These are phyloP conservation scores for Lochmaea crataegi DNA, from an alignment of 2,888 invertebrate species.

Conservation along the genomic window DNA sequence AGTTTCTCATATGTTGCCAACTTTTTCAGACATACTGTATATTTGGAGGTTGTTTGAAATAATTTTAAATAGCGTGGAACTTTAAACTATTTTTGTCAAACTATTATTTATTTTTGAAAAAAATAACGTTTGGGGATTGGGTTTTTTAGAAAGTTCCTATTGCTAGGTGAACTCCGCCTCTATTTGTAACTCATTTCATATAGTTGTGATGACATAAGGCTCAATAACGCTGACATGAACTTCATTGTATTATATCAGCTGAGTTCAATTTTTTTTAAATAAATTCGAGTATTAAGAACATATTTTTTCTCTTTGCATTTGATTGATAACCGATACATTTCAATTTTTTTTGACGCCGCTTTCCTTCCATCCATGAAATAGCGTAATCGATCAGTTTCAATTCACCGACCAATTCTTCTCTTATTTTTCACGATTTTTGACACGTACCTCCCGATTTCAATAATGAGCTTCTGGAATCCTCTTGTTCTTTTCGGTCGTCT, in stretches of 20 bases:
- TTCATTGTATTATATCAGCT: not conserved
- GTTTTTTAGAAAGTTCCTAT: no score
- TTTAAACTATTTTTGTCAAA: no score
- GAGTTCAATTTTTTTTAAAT: not conserved
- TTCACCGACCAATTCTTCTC: slow-evolving; percentile 23
- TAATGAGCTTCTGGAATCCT: slow-evolving; percentile 28
- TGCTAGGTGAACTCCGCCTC: no score
- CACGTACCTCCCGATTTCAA: slow-evolving; percentile 34
- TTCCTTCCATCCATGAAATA: slow-evolving; percentile 27
- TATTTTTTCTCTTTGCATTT: not conserved
- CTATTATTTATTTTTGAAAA: no score
- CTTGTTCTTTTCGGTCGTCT: slow-evolving; percentile 35
- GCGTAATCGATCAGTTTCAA: slow-evolving; percentile 31
- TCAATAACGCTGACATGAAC: no score
- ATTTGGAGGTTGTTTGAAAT: no score
- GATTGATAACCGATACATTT: slow-evolving; percentile 22
- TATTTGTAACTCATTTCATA: no score
- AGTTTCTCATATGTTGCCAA: no score
- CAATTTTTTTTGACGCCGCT: slow-evolving; percentile 18
- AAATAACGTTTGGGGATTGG: no score
- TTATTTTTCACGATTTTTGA: slow-evolving; percentile 31
- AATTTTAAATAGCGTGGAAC: no score
- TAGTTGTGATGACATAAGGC: no score
- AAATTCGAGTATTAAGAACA: not conserved
- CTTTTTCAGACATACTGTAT: no score